A percentile compares a stretch with the other conserved stretches of the same genome.
phyloP scores from a whole-genome alignment of 2,888 invertebrate genomes.

The Yponomeuta sedellus region DNA sequence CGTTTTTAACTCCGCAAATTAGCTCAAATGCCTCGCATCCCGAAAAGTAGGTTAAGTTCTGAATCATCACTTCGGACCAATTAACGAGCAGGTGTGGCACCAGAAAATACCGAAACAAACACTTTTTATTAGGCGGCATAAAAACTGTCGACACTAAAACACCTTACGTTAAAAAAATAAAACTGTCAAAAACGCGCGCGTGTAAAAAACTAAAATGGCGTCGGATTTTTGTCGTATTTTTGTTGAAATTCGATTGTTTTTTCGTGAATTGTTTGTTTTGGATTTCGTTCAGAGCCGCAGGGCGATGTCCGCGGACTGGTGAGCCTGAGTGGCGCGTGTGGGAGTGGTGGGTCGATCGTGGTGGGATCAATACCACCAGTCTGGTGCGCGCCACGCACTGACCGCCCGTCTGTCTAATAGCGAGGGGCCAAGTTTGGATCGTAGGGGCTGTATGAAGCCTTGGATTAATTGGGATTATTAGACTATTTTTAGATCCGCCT shows the following conservation, averaged over 20 bases:
- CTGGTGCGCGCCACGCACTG: constrained; percentile 69
- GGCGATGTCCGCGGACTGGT: constrained; percentile 65
- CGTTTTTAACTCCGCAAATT: constrained; percentile 5
- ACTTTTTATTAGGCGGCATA: background rate
- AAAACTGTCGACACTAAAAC: background rate
- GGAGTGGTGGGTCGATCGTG: constrained; percentile 61
- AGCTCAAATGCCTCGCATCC: background rate
- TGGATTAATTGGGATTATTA: background rate
- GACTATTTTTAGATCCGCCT: background rate
- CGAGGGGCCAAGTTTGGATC: constrained; percentile 4
- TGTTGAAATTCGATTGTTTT: constrained; percentile 21
- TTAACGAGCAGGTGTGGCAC: background rate
- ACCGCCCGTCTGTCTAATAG: constrained; percentile 45
- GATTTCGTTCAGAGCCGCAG: constrained; percentile 37
- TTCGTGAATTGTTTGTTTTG: constrained; percentile 27
- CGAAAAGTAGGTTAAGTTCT: background rate
- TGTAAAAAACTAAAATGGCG: constrained; percentile 10
- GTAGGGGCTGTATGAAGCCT: background rate
- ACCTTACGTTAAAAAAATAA: background rate
- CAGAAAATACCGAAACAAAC: background rate
- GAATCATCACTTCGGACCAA: constrained; percentile 7
- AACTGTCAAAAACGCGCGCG: constrained; percentile 10
- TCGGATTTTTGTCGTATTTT: constrained; percentile 2
- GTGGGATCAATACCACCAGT: constrained; percentile 70
- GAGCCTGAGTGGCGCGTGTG: constrained; percentile 44